Conservation (phyloP, 1,140 invertebrate species). For the Coptotermes formosanus region DNA sequence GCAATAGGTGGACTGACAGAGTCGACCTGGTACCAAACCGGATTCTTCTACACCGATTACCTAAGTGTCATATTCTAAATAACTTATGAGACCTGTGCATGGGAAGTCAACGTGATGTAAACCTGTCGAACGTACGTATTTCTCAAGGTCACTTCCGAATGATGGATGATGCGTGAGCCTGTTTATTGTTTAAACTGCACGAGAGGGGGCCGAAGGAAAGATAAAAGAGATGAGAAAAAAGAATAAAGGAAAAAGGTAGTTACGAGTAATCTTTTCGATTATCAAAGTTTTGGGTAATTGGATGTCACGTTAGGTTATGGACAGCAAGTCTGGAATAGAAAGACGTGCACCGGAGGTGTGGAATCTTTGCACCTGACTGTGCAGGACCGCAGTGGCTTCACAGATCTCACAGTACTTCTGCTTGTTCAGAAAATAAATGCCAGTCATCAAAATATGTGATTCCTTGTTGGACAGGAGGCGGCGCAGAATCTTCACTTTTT, state of each 20-base stretch:
- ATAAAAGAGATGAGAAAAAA: not conserved
- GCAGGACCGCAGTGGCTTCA: not conserved
- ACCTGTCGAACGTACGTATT: not conserved
- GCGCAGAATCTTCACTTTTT: not conserved
- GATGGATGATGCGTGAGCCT: conserved; percentile 8
- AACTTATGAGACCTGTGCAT: not conserved
- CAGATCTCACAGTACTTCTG: not conserved
- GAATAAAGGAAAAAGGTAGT: not conserved
- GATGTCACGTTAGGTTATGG: not conserved
- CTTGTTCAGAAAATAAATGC: not conserved
- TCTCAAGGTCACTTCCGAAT: not conserved
- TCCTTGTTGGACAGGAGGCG: not conserved
- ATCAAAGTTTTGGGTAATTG: conserved; percentile 19
- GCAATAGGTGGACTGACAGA: not conserved
- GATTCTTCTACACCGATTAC: not conserved
- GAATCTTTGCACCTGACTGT: not conserved
- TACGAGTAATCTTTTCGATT: conserved; percentile 14
- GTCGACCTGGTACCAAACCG: not conserved
- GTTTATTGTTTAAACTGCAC: conserved; percentile 7
- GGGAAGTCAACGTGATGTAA: not conserved
- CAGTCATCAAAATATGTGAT: not conserved
- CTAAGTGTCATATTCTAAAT: not conserved
- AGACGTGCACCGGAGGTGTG: not conserved
- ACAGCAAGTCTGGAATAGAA: not conserved
- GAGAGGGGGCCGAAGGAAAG: conserved; percentile 1